A percentile compares a stretch with the other conserved stretches of the same genome.
These are phyloP conservation scores for Microtus oregoni DNA, from an alignment of 2,113 vertebrate species.

Conservation along the genomic window DNA sequence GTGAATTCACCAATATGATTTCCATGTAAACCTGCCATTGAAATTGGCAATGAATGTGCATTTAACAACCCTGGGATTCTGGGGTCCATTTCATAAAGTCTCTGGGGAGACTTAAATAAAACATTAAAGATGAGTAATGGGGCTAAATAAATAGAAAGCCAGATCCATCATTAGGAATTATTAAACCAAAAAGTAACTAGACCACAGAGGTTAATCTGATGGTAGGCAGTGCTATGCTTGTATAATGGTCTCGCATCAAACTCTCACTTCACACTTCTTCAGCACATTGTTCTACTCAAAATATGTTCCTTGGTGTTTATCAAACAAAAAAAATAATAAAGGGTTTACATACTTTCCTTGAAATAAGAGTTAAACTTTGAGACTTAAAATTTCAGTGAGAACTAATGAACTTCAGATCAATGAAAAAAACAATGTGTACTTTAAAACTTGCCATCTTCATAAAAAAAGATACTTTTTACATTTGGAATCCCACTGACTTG, in stretches of 20 bases:
- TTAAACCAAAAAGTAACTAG: neutral
- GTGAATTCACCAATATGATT: neutral
- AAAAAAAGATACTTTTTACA: neutral
- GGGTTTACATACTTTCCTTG: constrained; percentile 21
- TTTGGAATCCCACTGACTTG: neutral
- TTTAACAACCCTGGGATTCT: neutral
- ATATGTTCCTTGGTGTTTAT: neutral
- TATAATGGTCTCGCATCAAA: neutral
- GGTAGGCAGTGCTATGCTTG: neutral
- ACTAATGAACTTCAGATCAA: constrained; percentile 68
- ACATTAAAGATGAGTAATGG: neutral
- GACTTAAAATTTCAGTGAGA: constrained; percentile 62
- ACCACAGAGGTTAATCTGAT: neutral
- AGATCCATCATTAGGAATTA: neutral
- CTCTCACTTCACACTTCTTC: neutral
- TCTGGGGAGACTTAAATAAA: neutral
- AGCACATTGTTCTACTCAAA: neutral
- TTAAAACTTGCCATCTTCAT: neutral
- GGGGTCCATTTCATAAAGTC: neutral
- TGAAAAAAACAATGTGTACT: neutral
- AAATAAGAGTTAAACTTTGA: constrained; percentile 24
- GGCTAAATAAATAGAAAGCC: neutral
- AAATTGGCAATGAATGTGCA: neutral
- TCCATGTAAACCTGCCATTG: neutral
- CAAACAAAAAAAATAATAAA: constrained; percentile 3